Percentiles rank a stretch among this genome's conserved stretches.
phyloP scores from a whole-genome alignment of 2,888 invertebrate genomes.

The Limnephilus lunatus region DNA sequence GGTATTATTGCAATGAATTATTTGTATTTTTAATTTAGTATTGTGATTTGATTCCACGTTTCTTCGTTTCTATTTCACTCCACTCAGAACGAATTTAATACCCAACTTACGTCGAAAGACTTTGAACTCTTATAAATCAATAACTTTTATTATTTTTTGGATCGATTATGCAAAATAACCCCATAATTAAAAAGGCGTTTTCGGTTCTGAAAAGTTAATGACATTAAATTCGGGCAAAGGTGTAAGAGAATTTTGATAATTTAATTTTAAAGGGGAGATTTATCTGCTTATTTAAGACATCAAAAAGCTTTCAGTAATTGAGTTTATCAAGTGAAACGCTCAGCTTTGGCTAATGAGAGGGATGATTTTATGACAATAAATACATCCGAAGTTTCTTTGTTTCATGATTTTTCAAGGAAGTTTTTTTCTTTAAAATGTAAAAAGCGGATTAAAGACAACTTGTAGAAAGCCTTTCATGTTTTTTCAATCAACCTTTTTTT shows the following conservation, averaged over 20 bases:
- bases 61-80: neutral
- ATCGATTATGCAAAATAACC: neutral
- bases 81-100: neutral
- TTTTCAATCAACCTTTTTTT: neutral
- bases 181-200: neutral
- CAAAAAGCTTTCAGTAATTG: constrained; percentile 31
- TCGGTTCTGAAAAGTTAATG: neutral
- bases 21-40: neutral
- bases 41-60: neutral
- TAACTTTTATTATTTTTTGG: neutral
- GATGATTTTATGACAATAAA: constrained; percentile 40
- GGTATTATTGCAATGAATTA: neutral
- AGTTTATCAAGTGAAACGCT: constrained; percentile 19
- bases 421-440: neutral
- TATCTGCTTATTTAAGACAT: constrained; percentile 15
- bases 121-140: neutral
- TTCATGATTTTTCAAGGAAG: neutral
- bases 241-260: constrained; percentile 28
- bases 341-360: neutral
- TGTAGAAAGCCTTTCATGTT: neutral
- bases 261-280: constrained; percentile 3
- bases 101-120: neutral
- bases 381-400: neutral
- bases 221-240: neutral
- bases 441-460: neutral